Evolutionary conservation across 2,888 invertebrate species (phyloP).

Genomic region (Prenolepis imparis): DNA sequence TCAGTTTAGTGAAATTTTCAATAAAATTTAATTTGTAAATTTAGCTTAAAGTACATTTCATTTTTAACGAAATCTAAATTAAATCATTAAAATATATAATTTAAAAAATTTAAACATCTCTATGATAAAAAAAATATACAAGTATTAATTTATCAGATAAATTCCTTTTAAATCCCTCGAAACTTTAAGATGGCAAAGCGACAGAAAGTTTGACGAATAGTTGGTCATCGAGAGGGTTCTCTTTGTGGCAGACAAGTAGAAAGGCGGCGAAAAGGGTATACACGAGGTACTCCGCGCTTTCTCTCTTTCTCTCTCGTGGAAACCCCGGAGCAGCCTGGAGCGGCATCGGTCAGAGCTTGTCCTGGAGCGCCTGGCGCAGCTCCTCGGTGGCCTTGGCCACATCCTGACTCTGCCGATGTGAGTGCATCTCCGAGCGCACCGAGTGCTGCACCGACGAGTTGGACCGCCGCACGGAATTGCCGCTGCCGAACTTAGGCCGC

Average conservation of each 20-base stretch:
- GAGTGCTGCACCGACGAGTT: slow-evolving; percentile 87
- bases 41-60: background rate
- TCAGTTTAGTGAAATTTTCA: background rate
- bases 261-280: slow-evolving; percentile 6
- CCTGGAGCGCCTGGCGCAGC: slow-evolving; percentile 91
- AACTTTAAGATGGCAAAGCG: background rate
- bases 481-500: slow-evolving; percentile 92
- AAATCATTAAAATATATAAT: background rate
- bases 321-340: background rate
- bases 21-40: background rate
- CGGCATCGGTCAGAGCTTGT: slow-evolving; percentile 89
- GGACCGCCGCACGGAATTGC: slow-evolving; percentile 86
- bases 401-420: slow-evolving; percentile 85
- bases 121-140: background rate
- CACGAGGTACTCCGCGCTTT: slow-evolving; percentile 9
- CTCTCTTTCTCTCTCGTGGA: slow-evolving; percentile 14
- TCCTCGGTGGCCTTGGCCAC: slow-evolving; percentile 92
- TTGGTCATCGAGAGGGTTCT: slow-evolving; percentile 18
- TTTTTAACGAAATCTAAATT: background rate
- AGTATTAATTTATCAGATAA: background rate
- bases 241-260: slow-evolving; percentile 12
- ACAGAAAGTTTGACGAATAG: background rate
- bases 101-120: background rate
- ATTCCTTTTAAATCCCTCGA: background rate
- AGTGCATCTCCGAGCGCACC: slow-evolving; percentile 87